Conservation (phyloP, 2,888 invertebrate genomes). For the Taenaris catops region DNA sequence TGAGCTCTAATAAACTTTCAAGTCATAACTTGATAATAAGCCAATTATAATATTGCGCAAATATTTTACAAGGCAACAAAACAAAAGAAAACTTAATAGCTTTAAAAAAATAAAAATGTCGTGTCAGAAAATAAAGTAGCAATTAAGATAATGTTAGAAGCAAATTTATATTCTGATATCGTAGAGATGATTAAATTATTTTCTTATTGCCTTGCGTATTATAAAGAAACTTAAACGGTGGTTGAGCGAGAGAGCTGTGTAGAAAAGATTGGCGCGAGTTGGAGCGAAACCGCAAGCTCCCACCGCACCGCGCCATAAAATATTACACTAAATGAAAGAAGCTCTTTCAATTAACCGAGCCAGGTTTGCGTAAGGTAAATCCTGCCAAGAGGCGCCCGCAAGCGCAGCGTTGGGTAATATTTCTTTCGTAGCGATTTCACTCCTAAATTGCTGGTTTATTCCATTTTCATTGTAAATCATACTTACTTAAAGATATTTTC, state of each 20-base stretch:
- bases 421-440: conserved; percentile 33
- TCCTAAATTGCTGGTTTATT: conserved; percentile 21
- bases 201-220: conserved; percentile 50
- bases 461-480: conserved; percentile 5
- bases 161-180: conserved; percentile 64
- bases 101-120: conserved; percentile 33
- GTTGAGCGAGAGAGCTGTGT: conserved; percentile 42
- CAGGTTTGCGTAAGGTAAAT: conserved; percentile 68
- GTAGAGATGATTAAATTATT: conserved; percentile 65
- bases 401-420: conserved; percentile 45
- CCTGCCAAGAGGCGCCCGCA: conserved; percentile 52
- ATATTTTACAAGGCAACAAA: no score
- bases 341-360: conserved; percentile 73
- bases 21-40: no score
- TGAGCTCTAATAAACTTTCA: no score
- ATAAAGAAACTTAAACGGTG: conserved; percentile 40
- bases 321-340: conserved; percentile 72
- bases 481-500: no score
- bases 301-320: conserved; percentile 54
- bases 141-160: conserved; percentile 63
- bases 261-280: conserved; percentile 41
- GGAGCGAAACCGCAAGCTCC: conserved; percentile 49
- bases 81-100: conserved; percentile 7
- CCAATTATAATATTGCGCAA: no score
- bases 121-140: conserved; percentile 35